Base-by-base conservation (phyloP, 2,888 invertebrate genomes). In the Diarsia rubi region DNA sequence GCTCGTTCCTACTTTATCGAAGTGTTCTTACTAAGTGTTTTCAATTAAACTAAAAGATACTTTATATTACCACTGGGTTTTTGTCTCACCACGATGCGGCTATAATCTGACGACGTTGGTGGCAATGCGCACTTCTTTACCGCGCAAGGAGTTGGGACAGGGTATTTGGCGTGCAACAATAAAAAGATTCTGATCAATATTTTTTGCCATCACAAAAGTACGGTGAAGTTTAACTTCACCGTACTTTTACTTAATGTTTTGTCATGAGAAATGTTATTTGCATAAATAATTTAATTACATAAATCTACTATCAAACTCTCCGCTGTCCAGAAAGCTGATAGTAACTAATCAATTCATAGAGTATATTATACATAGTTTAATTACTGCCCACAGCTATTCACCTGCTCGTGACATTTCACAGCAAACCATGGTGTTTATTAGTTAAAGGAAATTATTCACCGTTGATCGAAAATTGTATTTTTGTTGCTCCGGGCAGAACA, bases 401-500 rank as follows among this genome's bases (percentile, higher is more conserved):
- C 21, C 12, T 44, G 49, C 6, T 27, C 11, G 37, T 21, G 31
- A 66, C 24, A 64, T 49, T 64, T 54, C 5, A n/a, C 24, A 44
- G 24, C 44, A 31, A 59, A 42, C 14, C n/a, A 19, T 57, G 59
- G 60, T 42, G 52, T 60, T 82, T 37, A 49, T 71, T 75, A 57
- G 45, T 24, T 44, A 19, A 69, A 70, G 57, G 64, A 54, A 76
- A 78, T 82, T 60, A 77, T 69, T 71, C 69, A 57, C 67, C 31
- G 27, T 76, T 72, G 71, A 72, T 68, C 72, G 47, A 49, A 70
- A 69, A 79, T 73, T 42, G 6, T 19, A 64, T 73, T 84, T 76
- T n/a, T 37, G 21, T 76, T 42, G 19, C 21, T 19, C 31, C 16
- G 9, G 1, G 12, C 45, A 45, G 16, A 76, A 75, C 54, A 77